Evolutionary conservation across 2,797 vertebrate species (phyloP), one percentile per base, ranked within the genome.

Genomic region (Serranus cabrilla): DNA sequence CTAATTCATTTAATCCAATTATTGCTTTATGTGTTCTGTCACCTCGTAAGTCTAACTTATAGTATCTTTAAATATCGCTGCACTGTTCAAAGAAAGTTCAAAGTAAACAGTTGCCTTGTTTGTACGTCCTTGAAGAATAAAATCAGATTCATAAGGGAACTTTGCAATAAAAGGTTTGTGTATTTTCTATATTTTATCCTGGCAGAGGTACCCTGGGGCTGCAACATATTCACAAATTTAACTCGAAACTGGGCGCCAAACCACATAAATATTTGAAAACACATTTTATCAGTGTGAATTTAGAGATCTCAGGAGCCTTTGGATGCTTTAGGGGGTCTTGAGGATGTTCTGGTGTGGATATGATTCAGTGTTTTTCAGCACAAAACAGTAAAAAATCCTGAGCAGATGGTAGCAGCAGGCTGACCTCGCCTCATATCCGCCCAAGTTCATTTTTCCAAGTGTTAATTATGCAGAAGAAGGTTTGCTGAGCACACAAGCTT

Each of bases 391-490:
- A 66, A 62, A 45, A 58, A 59, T 0, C 49, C 65, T 51, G 74
- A 76, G 69, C 84, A 87, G 87, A 84, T 82, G 82, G 87, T 37
- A 62, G 55, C 76, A 67, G 63, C 73, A 69, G 65, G 61, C 55
- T 75, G 84, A 85, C 84, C 84, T 90, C 59, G 25, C 31, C 62
- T 42, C 40, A 47, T 14, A 20, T 60, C 64, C 63, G 23, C 52
- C 34, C 55, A 49, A 59, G 57, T 83, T 83, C 66, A 76, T 85
- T 83, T 89, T 72, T 81, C 47, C 52, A 20, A 63, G 39, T 17
- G 46, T 71, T 90, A 89, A 90, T 90, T 91, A 86, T 82, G 73
- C 72, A 54, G 61, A 13, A 31, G 59, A 49, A 52, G 74, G 68
- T 87, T 85, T 82, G 82, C 77, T 72, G 84, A 90, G 79, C 61